These are phyloP conservation scores for Colius striatus DNA, from an alignment of 2,113 vertebrate genomes.

Conservation along the genomic window DNA sequence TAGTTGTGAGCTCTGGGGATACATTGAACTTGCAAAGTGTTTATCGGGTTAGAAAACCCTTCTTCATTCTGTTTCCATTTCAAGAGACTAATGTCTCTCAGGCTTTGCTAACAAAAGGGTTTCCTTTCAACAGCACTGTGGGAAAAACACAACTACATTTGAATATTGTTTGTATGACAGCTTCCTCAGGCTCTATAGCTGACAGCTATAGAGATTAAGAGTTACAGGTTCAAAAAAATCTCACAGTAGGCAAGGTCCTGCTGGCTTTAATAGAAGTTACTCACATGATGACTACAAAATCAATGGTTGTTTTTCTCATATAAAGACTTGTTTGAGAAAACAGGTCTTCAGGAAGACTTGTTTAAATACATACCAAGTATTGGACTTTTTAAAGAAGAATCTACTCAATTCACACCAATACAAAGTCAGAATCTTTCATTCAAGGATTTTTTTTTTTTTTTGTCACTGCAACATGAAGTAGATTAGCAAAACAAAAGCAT, in stretches of 20 bases:
- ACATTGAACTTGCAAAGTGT: not conserved
- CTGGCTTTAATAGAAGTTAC: constrained; percentile 8
- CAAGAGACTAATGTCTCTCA: not conserved
- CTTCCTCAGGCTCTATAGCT: constrained; percentile 41
- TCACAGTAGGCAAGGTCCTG: not conserved
- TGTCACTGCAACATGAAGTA: not conserved
- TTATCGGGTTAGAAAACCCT: not conserved
- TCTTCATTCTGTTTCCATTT: not conserved
- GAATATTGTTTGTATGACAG: constrained; percentile 48
- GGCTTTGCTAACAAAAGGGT: not conserved
- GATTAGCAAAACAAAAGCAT: constrained; percentile 45
- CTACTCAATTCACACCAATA: not conserved
- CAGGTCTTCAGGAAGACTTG: not conserved
- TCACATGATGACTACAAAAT: constrained; percentile 11
- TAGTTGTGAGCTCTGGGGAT: not conserved
- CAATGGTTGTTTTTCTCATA: not conserved
- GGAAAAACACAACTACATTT: constrained; percentile 48
- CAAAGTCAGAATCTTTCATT: not conserved
- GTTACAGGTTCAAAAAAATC: constrained; percentile 42
- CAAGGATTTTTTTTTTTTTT: not conserved
- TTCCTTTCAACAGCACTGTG: constrained; percentile 48
- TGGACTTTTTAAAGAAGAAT: not conserved
- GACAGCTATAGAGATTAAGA: constrained; percentile 26
- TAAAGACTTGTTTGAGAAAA: constrained; percentile 5
- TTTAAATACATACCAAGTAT: not conserved